phyloP scores from a whole-genome alignment of 2,888 invertebrate species.

The Volucella inflata region DNA sequence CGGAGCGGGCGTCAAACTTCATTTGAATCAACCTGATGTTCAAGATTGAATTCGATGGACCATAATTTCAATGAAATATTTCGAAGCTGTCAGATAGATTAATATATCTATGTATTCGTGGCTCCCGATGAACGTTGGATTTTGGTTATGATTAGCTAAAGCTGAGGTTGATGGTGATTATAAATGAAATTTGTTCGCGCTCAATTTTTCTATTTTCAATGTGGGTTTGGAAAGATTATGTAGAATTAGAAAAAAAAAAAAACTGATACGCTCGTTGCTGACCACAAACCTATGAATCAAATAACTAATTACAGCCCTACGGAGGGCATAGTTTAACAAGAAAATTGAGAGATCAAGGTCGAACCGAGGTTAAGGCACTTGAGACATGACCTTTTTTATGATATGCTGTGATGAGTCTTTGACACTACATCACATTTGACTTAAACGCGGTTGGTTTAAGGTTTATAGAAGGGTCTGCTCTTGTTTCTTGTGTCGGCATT shows the following conservation, averaged over 20 bases:
- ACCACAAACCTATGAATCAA: conserved; percentile 1
- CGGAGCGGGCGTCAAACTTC: too few species aligned
- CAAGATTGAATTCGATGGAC: too few species aligned
- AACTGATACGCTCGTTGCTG: neutral
- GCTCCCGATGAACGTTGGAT: too few species aligned
- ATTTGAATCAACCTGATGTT: too few species aligned
- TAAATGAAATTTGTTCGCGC: neutral
- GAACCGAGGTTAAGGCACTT: neutral
- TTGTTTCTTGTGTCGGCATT: too few species aligned
- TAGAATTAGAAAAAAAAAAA: neutral
- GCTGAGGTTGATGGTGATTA: neutral
- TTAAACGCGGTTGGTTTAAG: too few species aligned
- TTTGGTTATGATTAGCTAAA: too few species aligned
- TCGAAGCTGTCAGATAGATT: too few species aligned
- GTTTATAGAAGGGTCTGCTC: too few species aligned
- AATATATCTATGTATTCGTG: too few species aligned
- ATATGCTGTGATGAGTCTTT: neutral
- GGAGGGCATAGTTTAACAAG: neutral
- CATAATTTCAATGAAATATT: too few species aligned
- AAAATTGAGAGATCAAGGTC: conserved; percentile 11
- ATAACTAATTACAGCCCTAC: neutral
- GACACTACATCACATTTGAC: neutral
- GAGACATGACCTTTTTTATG: neutral
- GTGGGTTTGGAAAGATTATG: neutral
- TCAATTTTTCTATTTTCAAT: neutral